These are phyloP conservation scores for Gastrophysa polygoni DNA, from an alignment of 2,888 invertebrate species.

Conservation along the genomic window DNA sequence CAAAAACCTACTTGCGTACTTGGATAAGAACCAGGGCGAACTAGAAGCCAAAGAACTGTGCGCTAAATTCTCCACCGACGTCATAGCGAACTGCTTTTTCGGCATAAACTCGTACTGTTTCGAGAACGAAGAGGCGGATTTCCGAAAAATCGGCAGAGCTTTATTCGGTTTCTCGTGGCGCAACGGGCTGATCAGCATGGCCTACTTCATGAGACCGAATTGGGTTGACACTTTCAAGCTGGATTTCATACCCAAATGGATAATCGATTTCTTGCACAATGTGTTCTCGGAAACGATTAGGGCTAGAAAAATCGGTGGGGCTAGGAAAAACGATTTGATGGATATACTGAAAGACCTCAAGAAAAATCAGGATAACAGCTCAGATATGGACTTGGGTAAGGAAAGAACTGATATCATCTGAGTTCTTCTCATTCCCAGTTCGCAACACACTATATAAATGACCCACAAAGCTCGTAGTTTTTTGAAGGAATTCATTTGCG, in stretches of 20 bases:
- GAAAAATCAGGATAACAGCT: slow-evolving; percentile 12
- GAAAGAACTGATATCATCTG: too few species aligned
- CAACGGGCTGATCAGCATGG: slow-evolving; percentile 41
- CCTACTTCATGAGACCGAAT: slow-evolving; percentile 44
- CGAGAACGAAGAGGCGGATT: slow-evolving; percentile 51
- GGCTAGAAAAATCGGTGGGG: slow-evolving; percentile 33
- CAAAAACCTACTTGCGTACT: slow-evolving; percentile 13
- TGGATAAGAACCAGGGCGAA: slow-evolving; percentile 15
- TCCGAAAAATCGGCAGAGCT: slow-evolving; percentile 50
- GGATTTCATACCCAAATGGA: slow-evolving; percentile 41
- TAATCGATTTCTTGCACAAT: slow-evolving; percentile 43
- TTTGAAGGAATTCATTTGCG: too few species aligned
- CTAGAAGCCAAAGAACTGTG: slow-evolving; percentile 50
- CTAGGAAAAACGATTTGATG: slow-evolving; percentile 62
- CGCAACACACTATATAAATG: too few species aligned
- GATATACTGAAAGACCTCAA: slow-evolving; percentile 54
- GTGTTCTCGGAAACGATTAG: slow-evolving; percentile 47
- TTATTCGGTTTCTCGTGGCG: slow-evolving; percentile 48
- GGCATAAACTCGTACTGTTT: slow-evolving; percentile 56
- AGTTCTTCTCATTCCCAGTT: too few species aligned
- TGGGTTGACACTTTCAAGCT: slow-evolving; percentile 43
- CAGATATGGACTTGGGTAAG: not conserved
- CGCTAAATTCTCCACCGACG: slow-evolving; percentile 57
- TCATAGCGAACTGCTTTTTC: slow-evolving; percentile 59
- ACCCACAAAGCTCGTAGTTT: too few species aligned